These are phyloP conservation scores for Calliopsis andreniformis DNA, from an alignment of 1,140 invertebrate genomes.

Conservation along the genomic window DNA sequence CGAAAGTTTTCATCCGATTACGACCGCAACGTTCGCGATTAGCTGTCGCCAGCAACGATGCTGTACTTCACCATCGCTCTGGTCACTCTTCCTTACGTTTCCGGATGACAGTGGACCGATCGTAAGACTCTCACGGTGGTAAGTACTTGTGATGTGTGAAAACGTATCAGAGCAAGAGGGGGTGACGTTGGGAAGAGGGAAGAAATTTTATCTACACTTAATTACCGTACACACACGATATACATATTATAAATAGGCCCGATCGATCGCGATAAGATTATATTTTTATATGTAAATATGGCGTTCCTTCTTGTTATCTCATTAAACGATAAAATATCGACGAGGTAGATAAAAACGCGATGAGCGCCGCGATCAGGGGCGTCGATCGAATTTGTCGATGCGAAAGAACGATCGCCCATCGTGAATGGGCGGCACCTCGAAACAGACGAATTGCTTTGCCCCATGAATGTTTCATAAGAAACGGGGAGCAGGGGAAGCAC, in stretches of 20 bases:
- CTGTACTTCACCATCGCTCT: neutral
- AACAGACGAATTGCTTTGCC: constrained; percentile 8
- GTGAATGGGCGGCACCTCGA: neutral
- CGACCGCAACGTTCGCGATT: neutral
- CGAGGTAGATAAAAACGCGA: constrained; percentile 55
- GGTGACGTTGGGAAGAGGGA: constrained; percentile 27
- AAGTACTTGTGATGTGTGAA: constrained; percentile 74
- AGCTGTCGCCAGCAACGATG: neutral
- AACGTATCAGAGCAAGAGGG: constrained; percentile 71
- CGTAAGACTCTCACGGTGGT: too few species aligned
- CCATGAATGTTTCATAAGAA: constrained; percentile 31
- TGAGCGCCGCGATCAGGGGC: constrained; percentile 28
- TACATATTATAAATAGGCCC: constrained; percentile 59
- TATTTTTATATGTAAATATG: constrained; percentile 81
- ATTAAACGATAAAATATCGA: constrained; percentile 58
- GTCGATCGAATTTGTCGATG: neutral
- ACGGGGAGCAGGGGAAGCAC: constrained; percentile 31
- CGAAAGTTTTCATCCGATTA: constrained; percentile 7
- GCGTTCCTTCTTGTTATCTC: constrained; percentile 76
- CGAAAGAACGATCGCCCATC: constrained; percentile 9
- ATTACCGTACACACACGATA: constrained; percentile 63
- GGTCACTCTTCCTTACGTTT: constrained; percentile 13
- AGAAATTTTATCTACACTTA: constrained; percentile 65
- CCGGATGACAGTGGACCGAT: too few species aligned
- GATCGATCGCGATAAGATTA: constrained; percentile 74